Base-by-base conservation (phyloP, 2,888 invertebrate species). In the Nomada ferruginata region DNA sequence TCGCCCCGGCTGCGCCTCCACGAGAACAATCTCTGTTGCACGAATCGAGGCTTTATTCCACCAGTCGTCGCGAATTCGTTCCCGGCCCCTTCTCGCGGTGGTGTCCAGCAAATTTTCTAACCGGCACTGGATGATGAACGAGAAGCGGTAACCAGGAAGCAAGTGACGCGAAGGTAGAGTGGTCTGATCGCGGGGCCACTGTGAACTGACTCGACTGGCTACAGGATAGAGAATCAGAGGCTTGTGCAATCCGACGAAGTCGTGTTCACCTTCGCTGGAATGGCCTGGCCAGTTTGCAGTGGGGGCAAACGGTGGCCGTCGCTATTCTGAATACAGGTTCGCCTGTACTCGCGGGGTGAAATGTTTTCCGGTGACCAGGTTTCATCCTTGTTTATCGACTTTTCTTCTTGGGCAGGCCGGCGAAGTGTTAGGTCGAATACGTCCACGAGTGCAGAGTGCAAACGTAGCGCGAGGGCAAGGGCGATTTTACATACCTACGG, bases 221-320 rank as follows among this genome's bases (percentile, higher is more conserved):
- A 76, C 81, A 83, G 85, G 85, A 80, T 79, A 63, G 85, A 88
- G 89, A 88, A 89, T 90, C 91, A 88, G 84, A 87, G 76, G 85
- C 89, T 91, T 90, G 89, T 91, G 90, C 90, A 90, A 91, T 80
- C 74, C 77, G 70, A 82, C 86, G 81, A 86, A 82, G 87, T 73
- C 61, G 82, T 72, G 69, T 75, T 78, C 71, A 75, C 66, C 72
- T 79, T 42, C 79, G 71, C 69, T 71, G 61, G 63, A 86, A 77
- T 64, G 77, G 80, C 69, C 82, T 68, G 75, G 36, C 70, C 61
- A 65, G 64, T 65, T 63, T 44, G 57, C 77, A 70, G 80, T 83
- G 84, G 85, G 85, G 78, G 47, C n/a, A 76, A 82, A 65, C 57
- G 10, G 55, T 47, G 75, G 2, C 36, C 61, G 52, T 42, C 64